A percentile compares a stretch with the other conserved stretches of the same genome.
Conservation (phyloP, 2,797 vertebrate species). For the Pachyuromys duprasi region DNA sequence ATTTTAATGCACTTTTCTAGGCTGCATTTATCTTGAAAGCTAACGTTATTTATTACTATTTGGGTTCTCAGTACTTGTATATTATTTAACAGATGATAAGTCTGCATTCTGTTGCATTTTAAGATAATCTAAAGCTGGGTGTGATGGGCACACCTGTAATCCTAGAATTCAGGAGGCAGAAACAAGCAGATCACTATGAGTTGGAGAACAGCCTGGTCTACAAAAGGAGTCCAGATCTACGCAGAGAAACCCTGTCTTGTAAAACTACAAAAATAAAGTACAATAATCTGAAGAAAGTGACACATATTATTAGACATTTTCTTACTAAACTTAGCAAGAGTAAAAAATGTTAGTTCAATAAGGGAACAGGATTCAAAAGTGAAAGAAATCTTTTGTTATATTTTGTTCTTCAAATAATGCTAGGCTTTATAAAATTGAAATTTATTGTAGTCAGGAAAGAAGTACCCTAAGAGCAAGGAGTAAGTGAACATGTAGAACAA, state of each 20-base stretch:
- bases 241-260: no score
- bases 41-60: constrained; percentile 34
- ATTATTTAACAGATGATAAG: background rate
- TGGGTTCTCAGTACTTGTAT: background rate
- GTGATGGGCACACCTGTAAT: no score
- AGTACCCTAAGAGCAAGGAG: background rate
- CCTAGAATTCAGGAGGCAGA: no score
- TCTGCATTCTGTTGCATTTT: constrained; percentile 7
- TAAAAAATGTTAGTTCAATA: background rate
- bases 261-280: no score
- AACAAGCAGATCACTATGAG: no score
- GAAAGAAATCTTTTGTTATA: background rate
- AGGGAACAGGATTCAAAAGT: background rate
- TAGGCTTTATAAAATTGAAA: background rate
- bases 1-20: background rate
- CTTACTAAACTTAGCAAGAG: background rate
- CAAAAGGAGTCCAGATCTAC: no score
- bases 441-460: background rate
- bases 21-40: background rate
- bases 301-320: background rate
- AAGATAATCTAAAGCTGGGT: background rate
- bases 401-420: background rate
- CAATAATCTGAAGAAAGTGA: background rate
- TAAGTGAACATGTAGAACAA: background rate
- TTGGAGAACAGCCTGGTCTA: no score